These are phyloP conservation scores for Drosophila pseudoobscura DNA, from an alignment of 1,140 invertebrate genomes.

Conservation along the genomic window DNA sequence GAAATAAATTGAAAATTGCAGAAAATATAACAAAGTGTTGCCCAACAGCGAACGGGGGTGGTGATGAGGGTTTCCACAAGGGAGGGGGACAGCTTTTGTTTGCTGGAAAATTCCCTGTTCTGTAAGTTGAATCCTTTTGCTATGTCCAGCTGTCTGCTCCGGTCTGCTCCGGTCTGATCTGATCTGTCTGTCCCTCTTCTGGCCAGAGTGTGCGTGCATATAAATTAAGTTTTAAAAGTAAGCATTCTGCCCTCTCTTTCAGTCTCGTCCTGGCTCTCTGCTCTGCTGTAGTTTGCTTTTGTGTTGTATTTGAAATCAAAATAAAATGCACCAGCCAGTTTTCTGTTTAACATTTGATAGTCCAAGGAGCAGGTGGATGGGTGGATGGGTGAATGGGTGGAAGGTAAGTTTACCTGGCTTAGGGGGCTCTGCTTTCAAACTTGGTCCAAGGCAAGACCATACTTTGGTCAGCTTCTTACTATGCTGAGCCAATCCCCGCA, in stretches of 20 bases:
- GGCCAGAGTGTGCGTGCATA: slow-evolving; percentile 66
- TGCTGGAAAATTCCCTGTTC: slow-evolving; percentile 34
- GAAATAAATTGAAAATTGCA: slow-evolving; percentile 75
- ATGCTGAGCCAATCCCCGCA: slow-evolving; percentile 28
- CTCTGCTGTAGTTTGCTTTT: slow-evolving; percentile 32
- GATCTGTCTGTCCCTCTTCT: slow-evolving; percentile 4
- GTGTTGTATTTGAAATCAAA: slow-evolving; percentile 74
- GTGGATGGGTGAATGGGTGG: slow-evolving; percentile 12
- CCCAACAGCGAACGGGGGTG: slow-evolving; percentile 8
- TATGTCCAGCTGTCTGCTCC: slow-evolving; percentile 17
- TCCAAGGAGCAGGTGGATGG: slow-evolving; percentile 35
- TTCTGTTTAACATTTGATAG: slow-evolving; percentile 64
- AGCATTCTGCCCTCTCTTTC: slow-evolving; percentile 38
- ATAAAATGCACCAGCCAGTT: slow-evolving; percentile 72
- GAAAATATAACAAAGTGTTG: slow-evolving; percentile 66
- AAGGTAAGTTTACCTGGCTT: slow-evolving; percentile 22
- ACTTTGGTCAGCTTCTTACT: slow-evolving; percentile 31
- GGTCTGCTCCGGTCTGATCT: slow-evolving; percentile 13
- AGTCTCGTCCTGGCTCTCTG: not conserved
- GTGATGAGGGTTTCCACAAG: slow-evolving; percentile 4
- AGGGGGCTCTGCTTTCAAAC: slow-evolving; percentile 36
- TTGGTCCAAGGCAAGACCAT: slow-evolving; percentile 31
- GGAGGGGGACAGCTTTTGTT: slow-evolving; percentile 14
- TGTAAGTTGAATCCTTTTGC: slow-evolving; percentile 63
- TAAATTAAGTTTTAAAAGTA: slow-evolving; percentile 81